Percentiles rank a stretch among this genome's conserved stretches.
These are phyloP conservation scores for Sweltsa coloradensis DNA, from an alignment of 1,140 invertebrate species.

Conservation along the genomic window DNA sequence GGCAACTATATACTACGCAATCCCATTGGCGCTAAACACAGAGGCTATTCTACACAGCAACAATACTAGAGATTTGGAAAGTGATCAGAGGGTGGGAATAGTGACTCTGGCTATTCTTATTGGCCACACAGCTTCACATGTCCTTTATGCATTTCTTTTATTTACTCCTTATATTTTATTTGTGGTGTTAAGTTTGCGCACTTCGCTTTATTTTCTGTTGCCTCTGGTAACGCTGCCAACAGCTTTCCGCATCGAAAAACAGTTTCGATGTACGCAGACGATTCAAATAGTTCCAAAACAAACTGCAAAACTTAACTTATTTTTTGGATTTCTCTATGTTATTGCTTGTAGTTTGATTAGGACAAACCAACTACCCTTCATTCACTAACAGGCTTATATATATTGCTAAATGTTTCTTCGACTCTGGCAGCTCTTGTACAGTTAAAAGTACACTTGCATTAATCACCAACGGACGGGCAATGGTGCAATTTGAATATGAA, in stretches of 20 bases:
- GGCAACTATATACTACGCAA: constrained; percentile 82
- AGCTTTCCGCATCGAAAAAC: constrained; percentile 82
- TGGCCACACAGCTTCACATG: constrained; percentile 78
- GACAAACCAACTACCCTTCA: constrained; percentile 13
- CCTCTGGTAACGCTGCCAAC: constrained; percentile 75
- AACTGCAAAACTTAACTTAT: constrained; percentile 82
- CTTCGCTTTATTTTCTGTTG: constrained; percentile 76
- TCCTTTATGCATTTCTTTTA: constrained; percentile 79
- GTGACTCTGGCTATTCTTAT: constrained; percentile 90
- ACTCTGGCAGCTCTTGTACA: too few relatives aligned
- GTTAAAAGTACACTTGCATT: too few relatives aligned
- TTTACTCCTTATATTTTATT: constrained; percentile 87
- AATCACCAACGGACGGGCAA: too few relatives aligned
- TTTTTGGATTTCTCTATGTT: constrained; percentile 81
- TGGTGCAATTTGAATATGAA: too few relatives aligned
- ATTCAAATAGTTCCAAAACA: constrained; percentile 72
- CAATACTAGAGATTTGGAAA: constrained; percentile 81
- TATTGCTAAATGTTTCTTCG: too few relatives aligned
- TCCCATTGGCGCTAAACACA: constrained; percentile 86
- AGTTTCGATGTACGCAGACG: constrained; percentile 64
- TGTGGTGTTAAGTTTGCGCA: constrained; percentile 67
- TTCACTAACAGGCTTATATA: constrained; percentile 10
- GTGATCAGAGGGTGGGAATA: constrained; percentile 73
- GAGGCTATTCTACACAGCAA: constrained; percentile 92
- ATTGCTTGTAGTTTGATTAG: constrained; percentile 45